Percentiles rank a stretch among this genome's conserved stretches.
Conservation (phyloP, 2,797 vertebrate genomes). For the Fratercula arctica region DNA sequence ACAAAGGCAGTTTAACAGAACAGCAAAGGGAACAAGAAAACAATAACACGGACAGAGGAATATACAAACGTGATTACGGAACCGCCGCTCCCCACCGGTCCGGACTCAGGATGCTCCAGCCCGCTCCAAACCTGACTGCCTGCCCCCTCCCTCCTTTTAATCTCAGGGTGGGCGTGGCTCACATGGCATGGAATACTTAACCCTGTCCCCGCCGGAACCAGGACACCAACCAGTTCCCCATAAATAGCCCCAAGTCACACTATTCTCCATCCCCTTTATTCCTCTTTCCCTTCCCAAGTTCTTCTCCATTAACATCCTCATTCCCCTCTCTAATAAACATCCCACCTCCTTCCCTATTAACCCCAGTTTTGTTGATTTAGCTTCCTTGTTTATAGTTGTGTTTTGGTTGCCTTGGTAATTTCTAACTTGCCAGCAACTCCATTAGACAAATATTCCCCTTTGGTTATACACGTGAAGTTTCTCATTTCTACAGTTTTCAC, state of each 20-base stretch:
- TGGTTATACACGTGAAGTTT: background rate
- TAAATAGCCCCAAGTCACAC: background rate
- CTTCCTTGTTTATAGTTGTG: background rate
- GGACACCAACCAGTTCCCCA: too few species aligned
- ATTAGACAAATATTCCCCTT: background rate
- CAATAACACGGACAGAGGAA: too few species aligned
- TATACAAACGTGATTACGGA: too few species aligned
- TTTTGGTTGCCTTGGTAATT: background rate
- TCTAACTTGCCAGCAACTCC: background rate
- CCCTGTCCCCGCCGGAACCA: too few species aligned
- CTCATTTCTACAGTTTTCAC: background rate
- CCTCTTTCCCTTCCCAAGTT: background rate
- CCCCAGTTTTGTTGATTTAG: background rate
- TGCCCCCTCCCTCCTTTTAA: too few species aligned
- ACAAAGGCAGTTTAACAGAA: too few species aligned
- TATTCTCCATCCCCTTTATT: background rate
- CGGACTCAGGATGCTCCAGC: too few species aligned
- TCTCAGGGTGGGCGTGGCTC: too few species aligned
- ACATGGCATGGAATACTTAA: too few species aligned
- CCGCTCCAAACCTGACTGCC: too few species aligned
- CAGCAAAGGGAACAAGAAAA: too few species aligned
- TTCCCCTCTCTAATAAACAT: background rate
- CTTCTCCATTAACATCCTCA: background rate
- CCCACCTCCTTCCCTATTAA: background rate
- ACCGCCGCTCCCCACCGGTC: too few species aligned